A percentile compares a stretch with the other conserved stretches of the same genome.
Evolutionary conservation across 2,113 vertebrate species (phyloP).

Genomic region (Neoarius graeffei): DNA sequence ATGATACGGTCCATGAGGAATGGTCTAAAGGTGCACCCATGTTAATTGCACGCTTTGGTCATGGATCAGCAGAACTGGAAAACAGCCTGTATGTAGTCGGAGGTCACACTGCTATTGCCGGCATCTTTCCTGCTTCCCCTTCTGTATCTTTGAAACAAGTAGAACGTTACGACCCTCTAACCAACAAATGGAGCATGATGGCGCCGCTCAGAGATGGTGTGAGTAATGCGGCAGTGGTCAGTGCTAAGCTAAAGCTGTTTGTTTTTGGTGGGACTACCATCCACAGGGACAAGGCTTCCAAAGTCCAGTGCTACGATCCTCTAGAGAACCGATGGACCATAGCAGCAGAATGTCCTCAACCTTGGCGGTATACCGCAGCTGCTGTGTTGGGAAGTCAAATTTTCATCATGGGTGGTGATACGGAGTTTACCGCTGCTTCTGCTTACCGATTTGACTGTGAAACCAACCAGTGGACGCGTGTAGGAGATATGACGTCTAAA

Average conservation of each 20-base stretch:
- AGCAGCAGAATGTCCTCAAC: slow-evolving; percentile 89
- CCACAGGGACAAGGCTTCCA: slow-evolving; percentile 89
- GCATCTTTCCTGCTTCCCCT: slow-evolving; percentile 88
- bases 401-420: slow-evolving; percentile 97
- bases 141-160: slow-evolving; percentile 93
- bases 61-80: slow-evolving; percentile 89
- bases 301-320: slow-evolving; percentile 91
- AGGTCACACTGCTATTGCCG: slow-evolving; percentile 88
- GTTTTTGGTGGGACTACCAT: slow-evolving; percentile 92
- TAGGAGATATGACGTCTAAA: slow-evolving; percentile 95
- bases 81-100: slow-evolving; percentile 90
- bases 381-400: slow-evolving; percentile 94
- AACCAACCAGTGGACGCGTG: slow-evolving; percentile 86
- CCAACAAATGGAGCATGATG: slow-evolving; percentile 93
- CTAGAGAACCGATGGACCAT: slow-evolving; percentile 86
- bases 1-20: slow-evolving; percentile 88
- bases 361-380: slow-evolving; percentile 91
- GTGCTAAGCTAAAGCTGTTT: slow-evolving; percentile 88
- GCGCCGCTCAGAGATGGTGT: slow-evolving; percentile 88
- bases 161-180: slow-evolving; percentile 83
- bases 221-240: slow-evolving; percentile 93
- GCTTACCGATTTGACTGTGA: slow-evolving; percentile 95
- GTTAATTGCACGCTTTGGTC: slow-evolving; percentile 92
- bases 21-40: slow-evolving; percentile 95
- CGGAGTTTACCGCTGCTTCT: slow-evolving; percentile 87